Conservation (phyloP, 2,113 vertebrate species). For the Calyptomena viridis region DNA sequence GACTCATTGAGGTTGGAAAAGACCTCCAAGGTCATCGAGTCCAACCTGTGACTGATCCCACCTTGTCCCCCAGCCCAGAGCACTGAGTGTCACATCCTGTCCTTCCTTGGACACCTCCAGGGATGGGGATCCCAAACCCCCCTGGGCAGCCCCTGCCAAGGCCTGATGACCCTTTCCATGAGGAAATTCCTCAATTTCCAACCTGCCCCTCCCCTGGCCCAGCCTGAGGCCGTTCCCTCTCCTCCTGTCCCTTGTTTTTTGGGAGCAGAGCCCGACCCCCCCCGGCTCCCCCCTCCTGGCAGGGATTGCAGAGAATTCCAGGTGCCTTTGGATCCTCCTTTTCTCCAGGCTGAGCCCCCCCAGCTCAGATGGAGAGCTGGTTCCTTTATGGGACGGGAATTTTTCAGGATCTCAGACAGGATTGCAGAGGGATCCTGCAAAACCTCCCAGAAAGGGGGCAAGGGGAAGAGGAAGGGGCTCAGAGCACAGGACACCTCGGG, state of each 20-base stretch:
- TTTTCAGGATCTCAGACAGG: not conserved
- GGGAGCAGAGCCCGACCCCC: not conserved
- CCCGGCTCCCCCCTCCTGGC: not conserved
- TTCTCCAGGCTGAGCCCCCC: not conserved
- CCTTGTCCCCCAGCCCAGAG: not conserved
- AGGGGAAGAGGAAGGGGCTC: not conserved
- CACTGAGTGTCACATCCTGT: not conserved
- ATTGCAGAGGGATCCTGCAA: not conserved
- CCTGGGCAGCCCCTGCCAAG: not conserved
- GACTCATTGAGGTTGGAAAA: not conserved
- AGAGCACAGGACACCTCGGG: accelerated
- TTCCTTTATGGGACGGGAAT: not conserved
- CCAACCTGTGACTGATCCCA: not conserved
- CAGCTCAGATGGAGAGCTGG: not conserved
- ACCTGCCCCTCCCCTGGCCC: not conserved
- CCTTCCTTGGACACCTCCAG: not conserved
- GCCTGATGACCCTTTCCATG: not conserved
- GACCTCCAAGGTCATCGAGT: accelerated
- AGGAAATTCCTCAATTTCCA: not conserved
- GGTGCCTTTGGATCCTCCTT: not conserved
- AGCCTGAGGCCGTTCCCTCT: not conserved
- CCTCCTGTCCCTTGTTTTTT: not conserved
- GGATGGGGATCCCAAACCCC: not conserved
- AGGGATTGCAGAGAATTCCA: not conserved
- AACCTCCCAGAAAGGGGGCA: not conserved